Base-by-base conservation (phyloP, 2,797 vertebrate genomes). In the Gadopsis marmoratus region DNA sequence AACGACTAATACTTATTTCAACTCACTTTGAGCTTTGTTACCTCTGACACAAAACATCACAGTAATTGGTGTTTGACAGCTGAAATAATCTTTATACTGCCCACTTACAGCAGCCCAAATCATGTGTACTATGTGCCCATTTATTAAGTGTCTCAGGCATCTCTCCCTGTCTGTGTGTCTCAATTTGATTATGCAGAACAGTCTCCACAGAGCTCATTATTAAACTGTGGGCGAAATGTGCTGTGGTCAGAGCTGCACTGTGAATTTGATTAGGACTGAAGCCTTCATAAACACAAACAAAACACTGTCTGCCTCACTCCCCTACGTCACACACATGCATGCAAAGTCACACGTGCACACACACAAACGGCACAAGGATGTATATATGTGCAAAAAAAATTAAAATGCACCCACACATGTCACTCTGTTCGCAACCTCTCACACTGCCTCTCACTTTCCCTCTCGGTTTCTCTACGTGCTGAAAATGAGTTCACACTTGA, bases 171-270 rank as follows among this genome's bases (percentile, higher is more conserved):
- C 45, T 66, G 7, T 41, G 43, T 65, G 63, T 82, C 41, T 82
- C 11, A 23, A 1, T 84, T 51, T 80, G 60, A 83, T 87, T 87
- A 86, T 84, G 80, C 71, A 85, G 69, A 82, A 55, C 68, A 19
- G 62, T 76, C 79, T 77, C 71, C 70, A 67, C 62, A 75, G 78
- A 86, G 84, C 82, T 86, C 76, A 83, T 88, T 82, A 83, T 65
- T 53, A 55, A 60, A 21, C 54, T 71, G 37, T 53, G 56, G 45
- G 59, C 75, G 16, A 50, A 73, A 41, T 51, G 21, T 0, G 41
- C 31, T 31, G 39, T 39, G 68, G 73, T 77, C 74, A 69, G 58
- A 67, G 55, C 41, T 33, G 26, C 35, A 4, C n/a, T 58, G 31
- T 60, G 58, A 64, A 60, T 74, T 35, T 62, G 7, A 9, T 77